A percentile compares a stretch with the other conserved stretches of the same genome.
phyloP scores from a whole-genome alignment of 2,113 vertebrate genomes.

The Axis porcinus region DNA sequence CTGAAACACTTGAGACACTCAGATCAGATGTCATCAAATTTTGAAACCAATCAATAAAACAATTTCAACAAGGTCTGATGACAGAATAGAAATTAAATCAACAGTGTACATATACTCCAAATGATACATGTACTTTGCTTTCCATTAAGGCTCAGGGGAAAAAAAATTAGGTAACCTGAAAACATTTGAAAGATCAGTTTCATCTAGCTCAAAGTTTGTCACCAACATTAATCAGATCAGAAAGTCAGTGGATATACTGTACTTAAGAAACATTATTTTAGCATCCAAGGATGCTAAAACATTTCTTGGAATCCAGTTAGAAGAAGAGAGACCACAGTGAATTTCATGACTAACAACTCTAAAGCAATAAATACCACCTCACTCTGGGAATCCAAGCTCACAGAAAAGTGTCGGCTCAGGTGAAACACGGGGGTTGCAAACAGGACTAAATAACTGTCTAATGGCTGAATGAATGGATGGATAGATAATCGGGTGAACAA shows the following conservation, averaged over 20 bases:
- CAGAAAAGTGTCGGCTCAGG: not conserved
- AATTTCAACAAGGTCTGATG: not conserved
- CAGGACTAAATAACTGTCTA: not conserved
- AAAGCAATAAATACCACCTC: not conserved
- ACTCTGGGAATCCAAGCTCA: not conserved
- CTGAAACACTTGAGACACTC: not conserved
- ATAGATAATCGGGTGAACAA: not conserved
- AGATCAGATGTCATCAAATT: not conserved
- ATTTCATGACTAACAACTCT: not conserved
- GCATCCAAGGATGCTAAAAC: not conserved
- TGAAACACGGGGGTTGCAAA: not conserved
- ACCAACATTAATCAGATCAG: not conserved
- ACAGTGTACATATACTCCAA: not conserved
- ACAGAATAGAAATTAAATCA: slow-evolving; percentile 2
- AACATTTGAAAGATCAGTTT: not conserved
- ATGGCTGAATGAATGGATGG: not conserved
- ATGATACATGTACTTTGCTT: not conserved
- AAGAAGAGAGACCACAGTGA: not conserved
- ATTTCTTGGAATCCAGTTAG: not conserved
- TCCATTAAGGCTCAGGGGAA: not conserved
- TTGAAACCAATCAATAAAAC: not conserved
- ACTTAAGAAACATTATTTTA: not conserved
- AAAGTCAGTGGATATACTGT: not conserved
- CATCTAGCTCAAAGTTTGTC: not conserved
- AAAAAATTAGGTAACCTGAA: not conserved